Evolutionary conservation across 2,888 invertebrate species (phyloP), one percentile per base, ranked within the genome.

Genomic region (Argynnis bischoffii): DNA sequence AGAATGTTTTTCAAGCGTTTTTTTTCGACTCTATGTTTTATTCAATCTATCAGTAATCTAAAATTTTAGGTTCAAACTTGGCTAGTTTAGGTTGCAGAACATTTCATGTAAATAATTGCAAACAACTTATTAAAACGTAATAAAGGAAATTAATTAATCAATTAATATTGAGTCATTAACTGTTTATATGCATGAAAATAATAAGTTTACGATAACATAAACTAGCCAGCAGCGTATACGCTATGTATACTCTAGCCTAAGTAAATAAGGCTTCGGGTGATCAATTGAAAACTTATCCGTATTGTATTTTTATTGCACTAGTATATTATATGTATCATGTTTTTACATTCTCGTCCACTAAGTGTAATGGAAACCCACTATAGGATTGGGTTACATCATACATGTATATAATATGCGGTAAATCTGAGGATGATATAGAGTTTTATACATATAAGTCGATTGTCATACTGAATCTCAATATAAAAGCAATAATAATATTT

Each of bases 251-350:
- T 18, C 2, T 31, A 16, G 16, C 15, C 14, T 35, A 51, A 6
- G 51, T 51, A 61, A 61, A 61, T 35, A 63, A 46, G 26, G 63
- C 63, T 53, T 54, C 51, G 51, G 35, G 50, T 61, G 60, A 61
- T 70, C 56, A 63, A 68, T 64, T 68, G 65, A 67, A 63, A 63
- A 2, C 65, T 35, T 61, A 61, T 50, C 6, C 46, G 61, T 16
- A 47, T 57, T 50, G 54, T 41, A 51, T 41, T 60, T 47, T 61
- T 67, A 48, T 64, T 54, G 54, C 61, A 21, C 47, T 41, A 46
- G 54, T 69, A 54, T 60, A 64, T 55, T 57, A 48, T 46, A 18
- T 54, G 47, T 54, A 50, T 59, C 18, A 41, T 64, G 35, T 59
- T 68, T 64, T 46, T 54, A 54, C 59, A 54, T 55, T 60, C 55